Conservation (phyloP, 2,113 vertebrate genomes). For the Chionodraco myersi region DNA sequence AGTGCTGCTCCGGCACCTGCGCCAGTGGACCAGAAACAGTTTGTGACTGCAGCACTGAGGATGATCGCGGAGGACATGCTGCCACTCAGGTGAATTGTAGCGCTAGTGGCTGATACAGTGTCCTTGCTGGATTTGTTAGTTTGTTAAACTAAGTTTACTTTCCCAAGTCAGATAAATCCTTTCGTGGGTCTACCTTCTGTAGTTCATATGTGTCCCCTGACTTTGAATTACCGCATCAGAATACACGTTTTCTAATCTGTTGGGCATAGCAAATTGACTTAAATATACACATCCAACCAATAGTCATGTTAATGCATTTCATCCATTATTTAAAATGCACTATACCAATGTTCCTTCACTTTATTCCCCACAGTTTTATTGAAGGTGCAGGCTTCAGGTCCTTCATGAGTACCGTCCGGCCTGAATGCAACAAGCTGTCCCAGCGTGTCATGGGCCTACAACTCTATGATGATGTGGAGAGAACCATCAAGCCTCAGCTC, state of each 20-base stretch:
- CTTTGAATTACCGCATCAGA: background rate
- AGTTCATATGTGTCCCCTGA: background rate
- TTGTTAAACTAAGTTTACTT: background rate
- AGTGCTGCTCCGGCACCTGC: background rate
- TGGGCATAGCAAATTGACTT: background rate
- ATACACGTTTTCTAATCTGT: background rate
- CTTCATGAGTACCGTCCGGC: constrained; percentile 76
- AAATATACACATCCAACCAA: background rate
- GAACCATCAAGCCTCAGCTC: constrained; percentile 79
- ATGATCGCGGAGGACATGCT: constrained; percentile 87
- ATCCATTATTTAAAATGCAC: background rate
- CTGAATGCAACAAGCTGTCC: constrained; percentile 76
- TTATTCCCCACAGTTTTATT: constrained; percentile 71
- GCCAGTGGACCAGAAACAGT: constrained; percentile 67
- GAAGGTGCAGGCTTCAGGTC: constrained; percentile 82
- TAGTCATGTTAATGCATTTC: background rate
- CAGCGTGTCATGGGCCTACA: constrained; percentile 76
- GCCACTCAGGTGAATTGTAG: constrained; percentile 70
- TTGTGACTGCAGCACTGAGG: constrained; percentile 73
- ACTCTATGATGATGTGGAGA: constrained; percentile 83
- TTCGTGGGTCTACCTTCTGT: background rate
- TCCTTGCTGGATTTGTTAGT: background rate
- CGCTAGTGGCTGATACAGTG: background rate
- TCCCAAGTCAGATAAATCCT: constrained; percentile 4
- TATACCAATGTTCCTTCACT: background rate